Base-by-base conservation (phyloP, 2,888 invertebrate species). In the Odontocerum albicorne region DNA sequence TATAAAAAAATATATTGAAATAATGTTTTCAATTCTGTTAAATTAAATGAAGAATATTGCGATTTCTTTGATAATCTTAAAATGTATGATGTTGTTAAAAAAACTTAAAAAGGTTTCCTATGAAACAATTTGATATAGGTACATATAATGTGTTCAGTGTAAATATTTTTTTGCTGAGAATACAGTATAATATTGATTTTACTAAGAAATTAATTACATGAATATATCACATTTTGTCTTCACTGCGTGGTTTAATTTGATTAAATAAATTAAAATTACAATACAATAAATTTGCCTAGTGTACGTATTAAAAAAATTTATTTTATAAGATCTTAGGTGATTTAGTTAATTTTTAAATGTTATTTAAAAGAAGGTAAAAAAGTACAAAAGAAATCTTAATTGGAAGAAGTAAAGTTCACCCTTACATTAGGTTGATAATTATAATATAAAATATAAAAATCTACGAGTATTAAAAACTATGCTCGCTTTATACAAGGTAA, bases 161-260 rank as follows among this genome's bases (percentile, higher is more conserved):
- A 57, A 60, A 60, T 60, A 57, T 54, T 45, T 27, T 46, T 60
- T 54, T 57, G 38, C 56, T 53, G 57, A 57, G 51, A 54, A 53
- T 54, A 54, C 43, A 54, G 49, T 49, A 59, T 36, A 54, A 47
- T 57, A 47, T 54, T 60, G 46, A 55, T 55, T 57, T 60, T 49
- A 54, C 54, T 55, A 55, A 60, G 47, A 15, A 55, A 52, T n/a
- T n/a, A n/a, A 55, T 60, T 60, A 55, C 55, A 52, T 57, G 47
- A 57, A 57, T 60, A 60, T 60, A 60, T 60, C 60, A 60, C 60
- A 60, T 43, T 60, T 60, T 60, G 55, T 55, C 57, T 60, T 60
- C 60, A 60, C 60, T 60, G 60, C 57, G 55, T 40, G 45, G 60
- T 52, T 50, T 54, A 53, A 45, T 46, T 31, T 20, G 22, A 31